phyloP scores from a whole-genome alignment of 2,113 vertebrate species.

The Triplophysa rosa region DNA sequence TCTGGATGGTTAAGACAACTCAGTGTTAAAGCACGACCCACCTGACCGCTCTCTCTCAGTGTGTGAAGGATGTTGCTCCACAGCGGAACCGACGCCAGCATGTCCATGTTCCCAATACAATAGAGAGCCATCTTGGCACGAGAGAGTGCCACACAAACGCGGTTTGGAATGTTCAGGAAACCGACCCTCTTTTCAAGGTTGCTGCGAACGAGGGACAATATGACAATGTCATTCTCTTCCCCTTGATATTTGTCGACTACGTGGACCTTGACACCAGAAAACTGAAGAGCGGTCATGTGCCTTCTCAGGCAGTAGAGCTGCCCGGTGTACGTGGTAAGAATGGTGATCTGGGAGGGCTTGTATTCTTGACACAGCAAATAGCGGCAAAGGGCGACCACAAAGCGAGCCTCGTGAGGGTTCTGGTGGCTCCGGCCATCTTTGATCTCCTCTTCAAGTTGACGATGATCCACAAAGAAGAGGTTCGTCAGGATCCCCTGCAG shows the following conservation, averaged over 20 bases:
- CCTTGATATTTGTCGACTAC: slow-evolving; percentile 98
- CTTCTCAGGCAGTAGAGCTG: slow-evolving; percentile 86
- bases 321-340: slow-evolving; percentile 91
- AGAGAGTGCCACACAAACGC: slow-evolving; percentile 91
- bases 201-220: slow-evolving; percentile 92
- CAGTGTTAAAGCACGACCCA: slow-evolving; percentile 76
- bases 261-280: slow-evolving; percentile 85
- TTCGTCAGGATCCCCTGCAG: slow-evolving; percentile 83
- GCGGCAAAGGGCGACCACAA: slow-evolving; percentile 86
- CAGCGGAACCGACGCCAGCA: slow-evolving; percentile 81
- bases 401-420: slow-evolving; percentile 85
- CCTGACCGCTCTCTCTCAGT: slow-evolving; percentile 73
- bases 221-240: slow-evolving; percentile 92
- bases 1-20: slow-evolving; percentile 91
- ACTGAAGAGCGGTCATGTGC: slow-evolving; percentile 80
- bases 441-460: slow-evolving; percentile 79
- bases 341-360: slow-evolving; percentile 87
- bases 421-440: slow-evolving; percentile 88
- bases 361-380: slow-evolving; percentile 88
- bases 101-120: slow-evolving; percentile 84
- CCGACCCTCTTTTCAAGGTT: slow-evolving; percentile 80
- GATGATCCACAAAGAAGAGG: slow-evolving; percentile 89
- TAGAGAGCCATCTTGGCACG: slow-evolving; percentile 92
- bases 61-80: slow-evolving; percentile 88
- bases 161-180: slow-evolving; percentile 89